These are phyloP conservation scores for Aelia acuminata DNA, from an alignment of 2,888 invertebrate species.

Conservation along the genomic window DNA sequence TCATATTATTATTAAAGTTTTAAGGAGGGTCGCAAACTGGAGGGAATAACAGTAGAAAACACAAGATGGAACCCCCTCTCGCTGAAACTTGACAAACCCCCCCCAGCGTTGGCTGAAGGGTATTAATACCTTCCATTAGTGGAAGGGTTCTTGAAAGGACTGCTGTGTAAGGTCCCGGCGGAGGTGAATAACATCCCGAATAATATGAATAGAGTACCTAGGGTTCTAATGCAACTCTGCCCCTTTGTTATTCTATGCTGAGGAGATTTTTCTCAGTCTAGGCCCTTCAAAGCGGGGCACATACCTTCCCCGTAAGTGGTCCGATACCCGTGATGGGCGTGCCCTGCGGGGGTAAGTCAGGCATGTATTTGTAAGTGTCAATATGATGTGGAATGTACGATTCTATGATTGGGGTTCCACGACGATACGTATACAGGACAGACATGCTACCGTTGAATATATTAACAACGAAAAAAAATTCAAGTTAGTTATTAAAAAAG, in stretches of 20 bases:
- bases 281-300: not conserved
- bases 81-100: constrained; percentile 36
- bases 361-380: not conserved
- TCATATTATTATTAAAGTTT: not conserved
- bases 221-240: constrained; percentile 3
- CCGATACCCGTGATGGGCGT: not conserved
- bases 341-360: not conserved
- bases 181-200: constrained; percentile 39
- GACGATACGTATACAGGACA: not conserved
- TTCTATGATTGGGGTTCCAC: not conserved
- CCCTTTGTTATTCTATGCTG: not conserved
- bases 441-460: not conserved
- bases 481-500: no score
- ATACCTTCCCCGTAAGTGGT: constrained; percentile 28
- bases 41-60: not conserved
- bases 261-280: not conserved
- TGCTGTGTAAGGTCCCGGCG: constrained; percentile 27
- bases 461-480: no score
- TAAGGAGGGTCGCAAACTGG: not conserved
- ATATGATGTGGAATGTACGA: not conserved
- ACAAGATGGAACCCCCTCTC: not conserved
- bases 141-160: constrained; percentile 36
- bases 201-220: constrained; percentile 29
- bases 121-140: constrained; percentile 48
- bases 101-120: constrained; percentile 32